Conservation (phyloP, 2,797 vertebrate species). For the Enteromius treurensis region DNA sequence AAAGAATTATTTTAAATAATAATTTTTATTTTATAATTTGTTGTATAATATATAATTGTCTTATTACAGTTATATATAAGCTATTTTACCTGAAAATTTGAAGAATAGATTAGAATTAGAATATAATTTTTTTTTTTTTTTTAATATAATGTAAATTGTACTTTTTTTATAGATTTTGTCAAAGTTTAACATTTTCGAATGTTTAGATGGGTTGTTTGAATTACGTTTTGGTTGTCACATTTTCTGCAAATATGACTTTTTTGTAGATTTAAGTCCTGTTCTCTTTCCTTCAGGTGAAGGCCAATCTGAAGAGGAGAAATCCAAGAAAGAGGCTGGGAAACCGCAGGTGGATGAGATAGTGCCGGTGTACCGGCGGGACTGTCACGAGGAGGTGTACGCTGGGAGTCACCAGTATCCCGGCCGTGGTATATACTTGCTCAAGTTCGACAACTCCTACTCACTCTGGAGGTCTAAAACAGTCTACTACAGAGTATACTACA, state of each 20-base stretch:
- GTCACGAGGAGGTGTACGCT: slow-evolving; percentile 98
- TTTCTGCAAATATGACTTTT: background rate
- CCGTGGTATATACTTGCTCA: slow-evolving; percentile 97
- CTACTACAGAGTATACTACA: slow-evolving; percentile 99
- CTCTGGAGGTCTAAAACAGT: slow-evolving; percentile 99
- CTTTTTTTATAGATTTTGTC: no score
- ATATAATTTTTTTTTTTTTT: background rate
- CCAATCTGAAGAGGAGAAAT: slow-evolving; percentile 88
- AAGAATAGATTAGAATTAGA: background rate
- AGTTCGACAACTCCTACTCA: slow-evolving; percentile 99
- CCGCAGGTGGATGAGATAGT: slow-evolving; percentile 98
- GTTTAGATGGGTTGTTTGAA: background rate
- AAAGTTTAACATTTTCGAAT: no score
- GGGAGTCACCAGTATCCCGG: slow-evolving; percentile 99
- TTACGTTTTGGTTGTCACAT: background rate
- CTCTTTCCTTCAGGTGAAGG: slow-evolving; percentile 75
- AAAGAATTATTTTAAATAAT: background rate
- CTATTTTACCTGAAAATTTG: background rate
- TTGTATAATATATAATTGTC: background rate
- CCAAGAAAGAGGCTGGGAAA: slow-evolving; percentile 91
- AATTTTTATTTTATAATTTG: background rate
- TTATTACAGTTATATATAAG: background rate
- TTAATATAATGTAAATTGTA: background rate
- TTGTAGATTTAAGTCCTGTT: background rate
- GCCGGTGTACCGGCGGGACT: slow-evolving; percentile 99